Conservation (phyloP, 2,797 vertebrate species). For the Eulemur rubriventer region DNA sequence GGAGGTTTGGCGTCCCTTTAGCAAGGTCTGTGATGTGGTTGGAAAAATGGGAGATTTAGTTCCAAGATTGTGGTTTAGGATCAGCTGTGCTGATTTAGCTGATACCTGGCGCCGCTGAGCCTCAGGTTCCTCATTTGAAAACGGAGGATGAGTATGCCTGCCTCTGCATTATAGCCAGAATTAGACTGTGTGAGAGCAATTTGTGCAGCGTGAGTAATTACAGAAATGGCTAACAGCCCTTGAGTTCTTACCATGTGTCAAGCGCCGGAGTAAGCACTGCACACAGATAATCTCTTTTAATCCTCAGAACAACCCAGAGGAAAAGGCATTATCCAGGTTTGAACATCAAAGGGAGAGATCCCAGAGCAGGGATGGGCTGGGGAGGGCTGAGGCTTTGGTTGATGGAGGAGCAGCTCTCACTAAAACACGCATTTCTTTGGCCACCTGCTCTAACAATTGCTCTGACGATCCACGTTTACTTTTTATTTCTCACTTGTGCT, state of each 20-base stretch:
- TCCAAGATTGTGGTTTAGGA: neutral
- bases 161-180: neutral
- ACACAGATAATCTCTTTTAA: slow-evolving; percentile 42
- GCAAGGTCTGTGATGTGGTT: neutral
- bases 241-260: slow-evolving; percentile 27
- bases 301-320: neutral
- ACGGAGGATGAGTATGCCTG: neutral
- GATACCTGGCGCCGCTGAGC: neutral
- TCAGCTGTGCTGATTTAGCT: neutral
- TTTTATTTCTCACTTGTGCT: neutral
- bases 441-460: neutral
- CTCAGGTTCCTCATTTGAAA: neutral
- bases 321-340: slow-evolving; percentile 22
- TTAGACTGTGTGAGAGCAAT: slow-evolving; percentile 21
- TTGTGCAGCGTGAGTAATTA: slow-evolving; percentile 19
- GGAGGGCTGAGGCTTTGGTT: neutral
- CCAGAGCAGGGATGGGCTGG: neutral
- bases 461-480: neutral
- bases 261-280: slow-evolving; percentile 28
- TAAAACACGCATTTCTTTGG: neutral
- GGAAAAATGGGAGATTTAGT: neutral
- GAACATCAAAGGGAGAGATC: neutral
- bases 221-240: neutral
- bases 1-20: neutral
- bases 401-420: neutral